A percentile compares a stretch with the other conserved stretches of the same genome.
These are phyloP conservation scores for Eupithecia subfuscata DNA, from an alignment of 2,888 invertebrate species.

Conservation along the genomic window DNA sequence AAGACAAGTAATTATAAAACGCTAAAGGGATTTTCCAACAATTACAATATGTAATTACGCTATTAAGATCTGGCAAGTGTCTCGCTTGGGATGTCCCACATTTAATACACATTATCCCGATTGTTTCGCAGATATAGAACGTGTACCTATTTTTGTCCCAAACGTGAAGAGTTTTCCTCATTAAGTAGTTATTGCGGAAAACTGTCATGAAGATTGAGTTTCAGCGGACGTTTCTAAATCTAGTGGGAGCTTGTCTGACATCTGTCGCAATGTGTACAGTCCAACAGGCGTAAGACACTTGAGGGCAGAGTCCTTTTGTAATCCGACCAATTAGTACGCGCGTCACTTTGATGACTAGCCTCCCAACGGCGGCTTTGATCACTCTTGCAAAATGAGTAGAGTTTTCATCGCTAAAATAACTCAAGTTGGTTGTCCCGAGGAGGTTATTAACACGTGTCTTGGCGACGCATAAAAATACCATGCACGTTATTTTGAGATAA, in stretches of 20 bases:
- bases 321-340: constrained; percentile 73
- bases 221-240: constrained; percentile 7
- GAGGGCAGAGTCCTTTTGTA: constrained; percentile 60
- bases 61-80: constrained; percentile 46
- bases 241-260: constrained; percentile 37
- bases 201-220: neutral
- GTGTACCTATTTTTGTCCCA: constrained; percentile 5
- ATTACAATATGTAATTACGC: constrained; percentile 42
- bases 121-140: constrained; percentile 24
- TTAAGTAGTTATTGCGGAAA: neutral
- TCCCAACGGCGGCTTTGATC: constrained; percentile 71
- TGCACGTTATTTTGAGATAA: constrained; percentile 59
- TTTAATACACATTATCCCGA: constrained; percentile 14
- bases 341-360: constrained; percentile 68
- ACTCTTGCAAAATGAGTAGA: constrained; percentile 64
- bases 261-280: constrained; percentile 48
- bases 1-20: constrained; percentile 43
- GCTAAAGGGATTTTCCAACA: constrained; percentile 52
- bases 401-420: constrained; percentile 71
- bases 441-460: constrained; percentile 69
- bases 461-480: constrained; percentile 43
- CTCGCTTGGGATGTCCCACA: constrained; percentile 52
- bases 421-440: constrained; percentile 56
- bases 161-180: constrained; percentile 10
- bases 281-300: constrained; percentile 47